phyloP scores from a whole-genome alignment of 2,797 vertebrate genomes.

The Scarus forsteni region DNA sequence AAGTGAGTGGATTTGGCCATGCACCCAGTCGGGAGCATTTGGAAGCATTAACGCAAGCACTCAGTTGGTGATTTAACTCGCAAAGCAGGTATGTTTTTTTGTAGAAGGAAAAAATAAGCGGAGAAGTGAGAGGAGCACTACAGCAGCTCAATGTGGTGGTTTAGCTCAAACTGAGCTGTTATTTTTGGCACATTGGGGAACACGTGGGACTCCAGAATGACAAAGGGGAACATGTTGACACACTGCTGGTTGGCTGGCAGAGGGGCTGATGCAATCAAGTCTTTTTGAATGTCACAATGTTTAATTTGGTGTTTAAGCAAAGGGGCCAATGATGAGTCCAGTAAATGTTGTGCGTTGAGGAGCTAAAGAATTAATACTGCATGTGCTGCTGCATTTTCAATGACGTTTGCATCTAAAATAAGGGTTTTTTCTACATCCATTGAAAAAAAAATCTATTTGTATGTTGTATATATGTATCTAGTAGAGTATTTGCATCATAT shows the following conservation, averaged over 20 bases:
- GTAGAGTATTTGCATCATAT: no score
- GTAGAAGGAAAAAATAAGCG: constrained; percentile 1
- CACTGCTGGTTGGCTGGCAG: constrained; percentile 59
- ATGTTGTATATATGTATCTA: no score
- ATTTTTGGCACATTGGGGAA: constrained; percentile 43
- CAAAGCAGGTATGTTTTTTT: constrained; percentile 32
- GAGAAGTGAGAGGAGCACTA: constrained; percentile 6
- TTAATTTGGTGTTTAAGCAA: constrained; percentile 20
- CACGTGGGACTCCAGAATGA: constrained; percentile 75
- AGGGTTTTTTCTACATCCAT: no score
- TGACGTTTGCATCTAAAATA: constrained; percentile 3
- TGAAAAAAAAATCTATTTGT: no score
- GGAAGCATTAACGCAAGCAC: constrained; percentile 57
- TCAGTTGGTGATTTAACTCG: constrained; percentile 46
- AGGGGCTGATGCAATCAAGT: constrained; percentile 12
- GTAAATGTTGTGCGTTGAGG: constrained; percentile 2
- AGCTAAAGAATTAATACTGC: not conserved
- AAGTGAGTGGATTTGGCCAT: constrained; percentile 58
- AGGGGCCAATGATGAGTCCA: constrained; percentile 1
- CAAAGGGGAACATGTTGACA: constrained; percentile 63
- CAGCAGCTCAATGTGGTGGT: constrained; percentile 18
- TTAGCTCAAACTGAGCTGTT: constrained; percentile 34
- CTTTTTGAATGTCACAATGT: constrained; percentile 5
- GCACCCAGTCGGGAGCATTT: constrained; percentile 51
- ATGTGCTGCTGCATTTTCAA: not conserved